Conservation (phyloP, 2,888 invertebrate species). For the Sphinx pinastri region DNA sequence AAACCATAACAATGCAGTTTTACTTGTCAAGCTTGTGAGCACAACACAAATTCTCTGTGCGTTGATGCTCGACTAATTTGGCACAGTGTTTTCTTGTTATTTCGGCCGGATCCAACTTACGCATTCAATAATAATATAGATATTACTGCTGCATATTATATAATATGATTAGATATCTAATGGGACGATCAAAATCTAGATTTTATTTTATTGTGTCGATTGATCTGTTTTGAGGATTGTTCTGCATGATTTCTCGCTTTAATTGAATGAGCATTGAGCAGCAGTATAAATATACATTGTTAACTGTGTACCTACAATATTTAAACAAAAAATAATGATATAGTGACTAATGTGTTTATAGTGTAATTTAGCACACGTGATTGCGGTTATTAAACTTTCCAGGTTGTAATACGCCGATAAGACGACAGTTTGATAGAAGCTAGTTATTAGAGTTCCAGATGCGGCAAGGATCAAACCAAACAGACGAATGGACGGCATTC, state of each 20-base stretch:
- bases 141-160: too few relatives aligned
- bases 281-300: background rate
- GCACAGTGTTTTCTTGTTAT: constrained; percentile 20
- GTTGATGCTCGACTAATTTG: constrained; percentile 22
- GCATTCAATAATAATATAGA: too few relatives aligned
- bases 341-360: background rate
- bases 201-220: too few relatives aligned
- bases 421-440: background rate
- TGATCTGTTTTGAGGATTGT: too few relatives aligned
- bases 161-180: too few relatives aligned
- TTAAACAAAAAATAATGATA: background rate
- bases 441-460: constrained; percentile 1
- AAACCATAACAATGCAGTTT: constrained; percentile 17
- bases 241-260: too few relatives aligned
- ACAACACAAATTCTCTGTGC: constrained; percentile 23
- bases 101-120: background rate
- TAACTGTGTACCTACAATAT: background rate
- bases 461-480: constrained; percentile 18
- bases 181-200: too few relatives aligned
- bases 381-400: constrained; percentile 10
- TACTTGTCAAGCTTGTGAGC: constrained; percentile 22
- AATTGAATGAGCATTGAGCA: background rate
- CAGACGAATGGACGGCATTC: constrained; percentile 25
- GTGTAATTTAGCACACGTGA: background rate
- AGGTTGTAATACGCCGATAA: constrained; percentile 9